Conservation (phyloP, 2,888 invertebrate genomes). For the Scaptomyza tumidula region DNA sequence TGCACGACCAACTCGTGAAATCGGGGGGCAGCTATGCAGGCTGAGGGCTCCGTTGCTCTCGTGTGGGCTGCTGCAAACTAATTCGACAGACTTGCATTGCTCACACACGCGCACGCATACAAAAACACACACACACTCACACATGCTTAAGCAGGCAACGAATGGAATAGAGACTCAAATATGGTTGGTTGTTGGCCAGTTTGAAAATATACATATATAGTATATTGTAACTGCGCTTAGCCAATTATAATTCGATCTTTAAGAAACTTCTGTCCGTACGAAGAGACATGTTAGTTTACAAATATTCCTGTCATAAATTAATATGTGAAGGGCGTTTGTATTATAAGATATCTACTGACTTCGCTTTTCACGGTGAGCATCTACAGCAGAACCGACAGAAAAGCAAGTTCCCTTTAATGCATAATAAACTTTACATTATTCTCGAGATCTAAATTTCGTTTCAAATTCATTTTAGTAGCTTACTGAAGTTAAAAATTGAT, state of each 20-base stretch:
- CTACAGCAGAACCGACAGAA: too few species aligned
- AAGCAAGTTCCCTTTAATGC: too few species aligned
- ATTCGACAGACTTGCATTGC: slow-evolving; percentile 52
- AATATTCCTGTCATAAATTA: too few species aligned
- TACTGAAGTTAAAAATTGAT: too few species aligned
- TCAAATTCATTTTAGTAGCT: too few species aligned
- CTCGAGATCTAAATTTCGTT: too few species aligned
- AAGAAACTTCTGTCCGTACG: neutral
- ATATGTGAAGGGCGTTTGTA: too few species aligned
- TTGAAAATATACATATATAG: neutral
- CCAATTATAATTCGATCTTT: neutral
- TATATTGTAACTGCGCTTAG: slow-evolving; percentile 16
- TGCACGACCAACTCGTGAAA: slow-evolving; percentile 44
- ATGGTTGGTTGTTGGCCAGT: slow-evolving; percentile 48
- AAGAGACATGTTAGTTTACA: neutral
- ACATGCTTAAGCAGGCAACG: slow-evolving; percentile 29
- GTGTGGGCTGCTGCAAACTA: slow-evolving; percentile 49
- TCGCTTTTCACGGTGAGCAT: neutral
- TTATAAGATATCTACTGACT: neutral
- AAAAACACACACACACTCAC: slow-evolving; percentile 11
- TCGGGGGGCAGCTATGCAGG: neutral
- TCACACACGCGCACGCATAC: slow-evolving; percentile 28
- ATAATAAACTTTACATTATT: too few species aligned
- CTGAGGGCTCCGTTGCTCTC: slow-evolving; percentile 20
- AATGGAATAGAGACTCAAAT: slow-evolving; percentile 51